These are phyloP conservation scores for Drosophila nigrodunni DNA, from an alignment of 1,140 invertebrate species.

Conservation along the genomic window DNA sequence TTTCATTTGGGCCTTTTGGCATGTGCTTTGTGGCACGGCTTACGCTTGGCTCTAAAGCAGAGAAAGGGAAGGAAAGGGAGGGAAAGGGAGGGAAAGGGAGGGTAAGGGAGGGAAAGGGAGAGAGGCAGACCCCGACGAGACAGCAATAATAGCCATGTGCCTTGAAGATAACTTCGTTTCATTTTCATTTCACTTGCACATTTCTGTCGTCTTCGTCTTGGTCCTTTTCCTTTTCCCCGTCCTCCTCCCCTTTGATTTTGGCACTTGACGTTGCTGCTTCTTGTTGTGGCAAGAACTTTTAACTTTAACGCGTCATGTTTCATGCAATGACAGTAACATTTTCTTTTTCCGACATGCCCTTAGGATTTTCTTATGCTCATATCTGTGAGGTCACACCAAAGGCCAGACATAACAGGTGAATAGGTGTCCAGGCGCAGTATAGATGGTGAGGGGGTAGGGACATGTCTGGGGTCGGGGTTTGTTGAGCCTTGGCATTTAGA, in stretches of 20 bases:
- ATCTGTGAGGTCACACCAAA: constrained; percentile 20
- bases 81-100: too few relatives aligned
- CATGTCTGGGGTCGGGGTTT: too few relatives aligned
- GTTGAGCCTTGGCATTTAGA: constrained; percentile 13
- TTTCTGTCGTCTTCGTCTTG: constrained; percentile 14
- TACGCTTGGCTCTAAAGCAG: constrained; percentile 54
- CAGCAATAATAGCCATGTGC: constrained; percentile 65
- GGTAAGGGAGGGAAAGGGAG: too few relatives aligned
- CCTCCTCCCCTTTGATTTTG: constrained; percentile 8
- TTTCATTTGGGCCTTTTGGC: constrained; percentile 55
- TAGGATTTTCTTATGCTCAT: constrained; percentile 33
- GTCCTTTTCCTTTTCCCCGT: background rate
- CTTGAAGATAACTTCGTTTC: constrained; percentile 75
- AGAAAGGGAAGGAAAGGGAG: background rate
- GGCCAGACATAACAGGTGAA: constrained; percentile 20
- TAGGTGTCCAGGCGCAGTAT: constrained; percentile 17
- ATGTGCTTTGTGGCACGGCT: constrained; percentile 46
- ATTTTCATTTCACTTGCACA: constrained; percentile 63
- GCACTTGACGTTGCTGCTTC: constrained; percentile 52
- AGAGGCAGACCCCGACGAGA: constrained; percentile 24
- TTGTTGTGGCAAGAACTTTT: constrained; percentile 58
- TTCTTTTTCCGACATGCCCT: constrained; percentile 50
- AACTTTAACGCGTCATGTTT: constrained; percentile 75
- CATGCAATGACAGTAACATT: constrained; percentile 46
- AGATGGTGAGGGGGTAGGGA: background rate